Evolutionary conservation across 2,113 vertebrate species (phyloP).

Genomic region (Zosterops hypoxanthus): DNA sequence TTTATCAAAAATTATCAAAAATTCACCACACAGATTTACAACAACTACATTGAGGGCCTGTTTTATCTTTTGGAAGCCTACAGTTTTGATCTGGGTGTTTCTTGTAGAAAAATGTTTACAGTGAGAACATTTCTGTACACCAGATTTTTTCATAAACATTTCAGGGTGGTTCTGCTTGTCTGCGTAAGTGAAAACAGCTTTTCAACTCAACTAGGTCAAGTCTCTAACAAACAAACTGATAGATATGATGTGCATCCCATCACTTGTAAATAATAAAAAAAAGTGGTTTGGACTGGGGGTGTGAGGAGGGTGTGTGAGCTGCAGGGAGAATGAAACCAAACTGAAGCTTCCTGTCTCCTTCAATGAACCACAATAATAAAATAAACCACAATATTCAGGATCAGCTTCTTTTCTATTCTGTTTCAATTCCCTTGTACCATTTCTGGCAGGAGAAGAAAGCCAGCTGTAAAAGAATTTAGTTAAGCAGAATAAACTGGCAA

Average conservation of each 20-base stretch:
- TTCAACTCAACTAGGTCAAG: not conserved
- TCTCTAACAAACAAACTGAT: not conserved
- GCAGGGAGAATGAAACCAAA: not conserved
- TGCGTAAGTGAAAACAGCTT: not conserved
- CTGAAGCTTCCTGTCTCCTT: not conserved
- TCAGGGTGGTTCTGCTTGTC: not conserved
- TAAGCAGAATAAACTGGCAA: not conserved
- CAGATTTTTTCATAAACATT: not conserved
- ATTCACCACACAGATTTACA: not conserved
- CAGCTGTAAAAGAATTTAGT: not conserved
- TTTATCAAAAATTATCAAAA: not conserved
- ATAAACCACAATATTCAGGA: not conserved
- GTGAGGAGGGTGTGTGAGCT: rapidly evolving
- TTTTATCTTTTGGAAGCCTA: not conserved
- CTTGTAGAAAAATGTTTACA: not conserved
- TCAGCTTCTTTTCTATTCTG: not conserved
- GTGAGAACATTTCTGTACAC: not conserved
- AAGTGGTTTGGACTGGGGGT: not conserved
- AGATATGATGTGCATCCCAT: not conserved
- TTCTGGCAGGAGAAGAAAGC: not conserved
- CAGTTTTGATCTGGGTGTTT: not conserved
- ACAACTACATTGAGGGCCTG: not conserved
- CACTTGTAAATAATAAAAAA: not conserved
- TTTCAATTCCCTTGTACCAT: not conserved
- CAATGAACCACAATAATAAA: not conserved